These are phyloP conservation scores for Coilia nasus DNA, from an alignment of 2,797 vertebrate species.

Conservation along the genomic window DNA sequence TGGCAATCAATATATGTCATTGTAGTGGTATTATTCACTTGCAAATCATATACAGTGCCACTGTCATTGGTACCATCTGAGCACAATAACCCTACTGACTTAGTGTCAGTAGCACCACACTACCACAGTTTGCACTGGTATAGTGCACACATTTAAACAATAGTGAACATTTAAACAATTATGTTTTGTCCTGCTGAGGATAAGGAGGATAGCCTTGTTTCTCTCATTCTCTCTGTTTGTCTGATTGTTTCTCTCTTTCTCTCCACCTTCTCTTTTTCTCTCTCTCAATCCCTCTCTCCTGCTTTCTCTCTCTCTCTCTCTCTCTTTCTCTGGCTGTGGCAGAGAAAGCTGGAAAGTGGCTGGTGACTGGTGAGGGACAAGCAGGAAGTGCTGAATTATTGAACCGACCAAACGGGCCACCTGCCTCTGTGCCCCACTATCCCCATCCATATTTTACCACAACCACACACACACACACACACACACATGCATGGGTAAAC, in stretches of 20 bases:
- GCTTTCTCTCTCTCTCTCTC: too few species aligned
- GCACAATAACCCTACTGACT: neutral
- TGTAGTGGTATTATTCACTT: neutral
- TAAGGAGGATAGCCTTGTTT: too few species aligned
- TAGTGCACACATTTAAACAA: neutral
- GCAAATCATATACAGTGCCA: neutral
- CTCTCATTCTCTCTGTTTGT: too few species aligned
- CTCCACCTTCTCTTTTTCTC: neutral
- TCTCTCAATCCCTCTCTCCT: too few species aligned
- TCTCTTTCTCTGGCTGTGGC: too few species aligned
- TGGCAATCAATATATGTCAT: neutral
- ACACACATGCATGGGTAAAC: neutral
- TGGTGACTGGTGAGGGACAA: constrained; percentile 18
- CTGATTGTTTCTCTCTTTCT: too few species aligned
- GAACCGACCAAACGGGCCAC: constrained; percentile 50
- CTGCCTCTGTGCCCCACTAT: constrained; percentile 45
- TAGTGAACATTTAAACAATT: too few species aligned
- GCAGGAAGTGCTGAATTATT: constrained; percentile 49
- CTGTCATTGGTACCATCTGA: neutral
- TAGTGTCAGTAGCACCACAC: neutral
- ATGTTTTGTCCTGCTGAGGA: too few species aligned
- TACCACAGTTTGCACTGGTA: neutral
- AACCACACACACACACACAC: constrained; percentile 27
- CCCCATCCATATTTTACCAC: constrained; percentile 53
- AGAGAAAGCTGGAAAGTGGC: neutral